Evolutionary conservation across 2,888 invertebrate genomes (phyloP), one percentile per base, ranked within the genome.

Genomic region (Phyllotreta cruciferae): DNA sequence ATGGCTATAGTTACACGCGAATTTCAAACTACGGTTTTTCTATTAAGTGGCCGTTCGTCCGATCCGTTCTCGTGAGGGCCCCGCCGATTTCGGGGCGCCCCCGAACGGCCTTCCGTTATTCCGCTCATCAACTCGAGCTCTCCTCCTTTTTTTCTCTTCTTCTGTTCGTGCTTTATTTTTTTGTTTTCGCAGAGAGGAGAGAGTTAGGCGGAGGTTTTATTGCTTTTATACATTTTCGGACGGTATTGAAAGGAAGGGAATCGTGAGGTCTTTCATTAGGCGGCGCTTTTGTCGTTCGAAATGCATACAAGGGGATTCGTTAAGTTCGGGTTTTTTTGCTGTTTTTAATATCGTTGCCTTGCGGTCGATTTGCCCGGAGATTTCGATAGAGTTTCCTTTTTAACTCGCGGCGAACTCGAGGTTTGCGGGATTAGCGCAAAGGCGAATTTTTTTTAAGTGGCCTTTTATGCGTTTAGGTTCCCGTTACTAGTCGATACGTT

Each of bases 1-100:
- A 77, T 74, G 74, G 74, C 71, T 70, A 74, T 72, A 74, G 73
- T 77, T 76, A 76, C 76, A 76, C 75, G 75, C 75, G 75, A 75
- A 73, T 76, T 73, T 72, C 70, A 73, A 76, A 75, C 75, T 73
- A 74, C 74, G 72, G 68, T 74, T 74, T 24, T 77, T 76, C 77
- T 76, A 77, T 77, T 76, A 75, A 72, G 54, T 61, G 68, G 66
- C 64, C 66, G 63, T 70, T 71, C 63, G 69, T 53, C 53, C 54
- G 64, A 66, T 66, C 63, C 70, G 24, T 24, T 24, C 24, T 66
- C 70, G 36, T 38, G 68, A 60, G 70, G 66, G 35, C 58, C 45
- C 56, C 53, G 10, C 61, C 53, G 52, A 50, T 56, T 65, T 56
- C 24, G 39, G 44, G 38, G 44, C 54, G 55, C 63, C n/a, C 60